Evolutionary conservation across 2,888 invertebrate genomes (phyloP).

Genomic region (Balanococcus diminutus): DNA sequence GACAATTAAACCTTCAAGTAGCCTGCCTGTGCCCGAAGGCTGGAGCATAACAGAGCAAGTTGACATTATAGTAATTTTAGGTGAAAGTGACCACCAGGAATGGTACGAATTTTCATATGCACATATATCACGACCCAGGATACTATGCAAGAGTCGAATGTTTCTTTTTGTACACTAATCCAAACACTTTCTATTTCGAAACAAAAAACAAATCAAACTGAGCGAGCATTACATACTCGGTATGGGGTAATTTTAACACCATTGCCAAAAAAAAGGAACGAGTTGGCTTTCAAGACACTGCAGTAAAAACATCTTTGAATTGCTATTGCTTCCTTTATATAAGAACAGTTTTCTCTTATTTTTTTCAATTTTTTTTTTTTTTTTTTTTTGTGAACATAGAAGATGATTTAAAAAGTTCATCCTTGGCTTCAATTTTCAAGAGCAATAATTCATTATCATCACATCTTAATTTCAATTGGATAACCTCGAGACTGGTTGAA

Average conservation of each 20-base stretch:
- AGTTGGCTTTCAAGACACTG: too few species aligned
- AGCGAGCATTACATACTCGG: not conserved
- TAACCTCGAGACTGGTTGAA: not conserved
- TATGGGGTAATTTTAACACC: not conserved
- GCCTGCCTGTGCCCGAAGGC: not conserved
- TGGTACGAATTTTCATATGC: not conserved
- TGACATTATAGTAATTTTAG: not conserved
- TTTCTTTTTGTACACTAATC: not conserved
- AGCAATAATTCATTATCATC: not conserved
- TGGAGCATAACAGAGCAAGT: too few species aligned
- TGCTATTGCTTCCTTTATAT: too few species aligned
- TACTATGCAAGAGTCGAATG: not conserved
- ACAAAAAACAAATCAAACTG: not conserved
- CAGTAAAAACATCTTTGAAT: too few species aligned
- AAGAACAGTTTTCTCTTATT: too few species aligned
- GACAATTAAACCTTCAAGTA: not conserved
- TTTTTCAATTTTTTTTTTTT: too few species aligned
- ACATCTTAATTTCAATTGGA: not conserved
- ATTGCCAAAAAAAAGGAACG: not conserved
- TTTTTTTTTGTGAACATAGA: too few species aligned
- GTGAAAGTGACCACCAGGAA: conserved; percentile 6
- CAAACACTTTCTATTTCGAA: not conserved
- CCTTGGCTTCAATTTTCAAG: not conserved
- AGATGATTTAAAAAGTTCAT: not conserved
- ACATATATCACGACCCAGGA: not conserved